Conservation (phyloP, 2,113 vertebrate genomes). For the Elaphurus davidianus region DNA sequence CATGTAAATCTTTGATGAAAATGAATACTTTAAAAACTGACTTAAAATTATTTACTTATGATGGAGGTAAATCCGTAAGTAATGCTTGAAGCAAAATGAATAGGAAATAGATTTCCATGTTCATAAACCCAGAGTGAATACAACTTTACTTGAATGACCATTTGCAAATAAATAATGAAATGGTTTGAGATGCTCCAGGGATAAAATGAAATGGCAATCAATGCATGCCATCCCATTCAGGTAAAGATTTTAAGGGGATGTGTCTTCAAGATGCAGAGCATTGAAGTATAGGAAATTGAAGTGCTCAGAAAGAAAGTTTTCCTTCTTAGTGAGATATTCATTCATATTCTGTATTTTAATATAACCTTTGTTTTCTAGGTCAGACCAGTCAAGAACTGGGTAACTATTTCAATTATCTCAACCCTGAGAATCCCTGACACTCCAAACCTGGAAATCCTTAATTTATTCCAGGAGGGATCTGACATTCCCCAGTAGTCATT, state of each 20-base stretch:
- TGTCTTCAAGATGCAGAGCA: background rate
- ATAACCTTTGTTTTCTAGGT: background rate
- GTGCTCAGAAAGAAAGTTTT: background rate
- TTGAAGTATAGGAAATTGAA: background rate
- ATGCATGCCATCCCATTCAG: background rate
- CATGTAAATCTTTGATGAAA: background rate
- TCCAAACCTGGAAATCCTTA: background rate
- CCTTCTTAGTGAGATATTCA: background rate
- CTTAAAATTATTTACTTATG: background rate
- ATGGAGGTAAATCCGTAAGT: background rate
- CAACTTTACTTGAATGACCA: background rate
- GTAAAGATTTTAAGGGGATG: background rate
- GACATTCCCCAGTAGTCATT: background rate
- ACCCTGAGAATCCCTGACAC: background rate
- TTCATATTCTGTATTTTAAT: background rate
- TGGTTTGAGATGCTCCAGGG: background rate
- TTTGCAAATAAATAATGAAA: background rate
- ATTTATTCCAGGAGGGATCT: background rate
- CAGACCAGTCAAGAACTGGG: background rate
- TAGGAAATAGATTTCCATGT: background rate
- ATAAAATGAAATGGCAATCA: background rate
- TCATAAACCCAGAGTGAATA: background rate
- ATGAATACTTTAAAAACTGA: conserved; percentile 2
- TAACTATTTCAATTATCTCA: background rate
- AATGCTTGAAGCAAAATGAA: background rate